phyloP scores from a whole-genome alignment of 2,888 invertebrate species.

The Drosophila demipolita region DNA sequence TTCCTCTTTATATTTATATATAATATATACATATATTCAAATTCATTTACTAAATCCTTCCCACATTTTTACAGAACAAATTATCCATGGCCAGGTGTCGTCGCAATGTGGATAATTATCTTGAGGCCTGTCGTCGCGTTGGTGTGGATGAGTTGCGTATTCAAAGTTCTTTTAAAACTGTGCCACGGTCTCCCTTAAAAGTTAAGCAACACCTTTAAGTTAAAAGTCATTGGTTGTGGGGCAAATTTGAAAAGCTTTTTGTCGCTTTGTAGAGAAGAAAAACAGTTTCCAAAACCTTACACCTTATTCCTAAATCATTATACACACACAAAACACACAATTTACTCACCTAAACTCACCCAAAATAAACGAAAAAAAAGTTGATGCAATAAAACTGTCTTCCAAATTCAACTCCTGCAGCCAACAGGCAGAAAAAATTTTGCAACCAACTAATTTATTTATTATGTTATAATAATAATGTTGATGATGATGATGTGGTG shows the following conservation, averaged over 20 bases:
- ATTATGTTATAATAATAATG: slow-evolving; percentile 63
- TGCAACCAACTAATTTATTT: slow-evolving; percentile 66
- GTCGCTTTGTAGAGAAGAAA: slow-evolving; percentile 41
- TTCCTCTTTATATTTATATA: not conserved
- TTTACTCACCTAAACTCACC: slow-evolving; percentile 20
- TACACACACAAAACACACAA: slow-evolving; percentile 17
- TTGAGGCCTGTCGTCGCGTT: slow-evolving; percentile 96
- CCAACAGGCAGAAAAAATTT: slow-evolving; percentile 84
- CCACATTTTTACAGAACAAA: slow-evolving; percentile 91
- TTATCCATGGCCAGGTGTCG: slow-evolving; percentile 97
- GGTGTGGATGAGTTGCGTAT: slow-evolving; percentile 96
- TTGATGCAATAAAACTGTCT: slow-evolving; percentile 83
- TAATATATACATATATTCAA: not conserved
- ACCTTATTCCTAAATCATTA: slow-evolving; percentile 8
- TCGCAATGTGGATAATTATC: slow-evolving; percentile 97
- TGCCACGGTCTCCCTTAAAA: slow-evolving; percentile 26
- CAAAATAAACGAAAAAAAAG: slow-evolving; percentile 45
- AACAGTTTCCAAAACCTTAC: slow-evolving; percentile 15
- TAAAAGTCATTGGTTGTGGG: slow-evolving; percentile 39
- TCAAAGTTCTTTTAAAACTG: slow-evolving; percentile 36
- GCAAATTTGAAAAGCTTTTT: slow-evolving; percentile 30
- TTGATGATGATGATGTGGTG: slow-evolving; percentile 57
- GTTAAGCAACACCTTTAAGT: slow-evolving; percentile 15
- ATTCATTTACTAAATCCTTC: not conserved
- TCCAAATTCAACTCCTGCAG: slow-evolving; percentile 84